phyloP scores from a whole-genome alignment of 64 coral and sea anemone genomes.

The Dendrophyllia cribrosa region DNA sequence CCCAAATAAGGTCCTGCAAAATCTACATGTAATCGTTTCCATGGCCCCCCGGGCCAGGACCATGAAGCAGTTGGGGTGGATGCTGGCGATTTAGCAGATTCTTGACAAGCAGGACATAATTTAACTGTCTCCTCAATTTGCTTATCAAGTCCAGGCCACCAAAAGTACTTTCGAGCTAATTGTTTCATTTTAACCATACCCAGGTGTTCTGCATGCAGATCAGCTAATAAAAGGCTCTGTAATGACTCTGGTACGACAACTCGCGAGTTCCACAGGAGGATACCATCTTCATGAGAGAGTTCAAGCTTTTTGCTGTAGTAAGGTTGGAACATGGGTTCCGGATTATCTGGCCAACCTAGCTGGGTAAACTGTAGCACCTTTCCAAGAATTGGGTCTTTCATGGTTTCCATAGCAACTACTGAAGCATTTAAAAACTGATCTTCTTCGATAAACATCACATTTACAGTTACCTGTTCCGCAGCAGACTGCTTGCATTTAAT shows the following conservation, averaged over 20 bases:
- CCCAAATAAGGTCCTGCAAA: no score
- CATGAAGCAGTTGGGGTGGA: no score
- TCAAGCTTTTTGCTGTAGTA: slow-evolving; percentile 44
- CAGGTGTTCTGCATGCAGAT: slow-evolving; percentile 40
- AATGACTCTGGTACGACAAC: slow-evolving; percentile 2
- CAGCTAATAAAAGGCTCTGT: neutral
- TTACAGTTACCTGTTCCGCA: neutral
- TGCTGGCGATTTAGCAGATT: no score
- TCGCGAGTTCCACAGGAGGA: slow-evolving; percentile 9
- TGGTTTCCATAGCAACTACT: slow-evolving; percentile 61
- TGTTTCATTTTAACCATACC: slow-evolving; percentile 31
- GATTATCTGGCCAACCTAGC: slow-evolving; percentile 43
- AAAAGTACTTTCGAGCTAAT: slow-evolving; percentile 11
- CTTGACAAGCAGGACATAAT: no score
- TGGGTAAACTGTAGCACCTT: neutral
- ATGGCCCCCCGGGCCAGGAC: no score
- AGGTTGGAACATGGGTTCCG: neutral
- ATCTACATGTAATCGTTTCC: no score
- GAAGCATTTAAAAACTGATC: neutral
- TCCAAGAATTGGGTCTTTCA: neutral
- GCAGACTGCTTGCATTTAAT: neutral
- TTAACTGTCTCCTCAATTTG: neutral
- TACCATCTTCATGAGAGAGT: slow-evolving; percentile 8
- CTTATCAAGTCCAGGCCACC: neutral
- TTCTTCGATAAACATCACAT: slow-evolving; percentile 23